A percentile compares a stretch with the other conserved stretches of the same genome.
phyloP scores from a whole-genome alignment of 2,113 vertebrate species.

The Xiphorhynchus elegans region DNA sequence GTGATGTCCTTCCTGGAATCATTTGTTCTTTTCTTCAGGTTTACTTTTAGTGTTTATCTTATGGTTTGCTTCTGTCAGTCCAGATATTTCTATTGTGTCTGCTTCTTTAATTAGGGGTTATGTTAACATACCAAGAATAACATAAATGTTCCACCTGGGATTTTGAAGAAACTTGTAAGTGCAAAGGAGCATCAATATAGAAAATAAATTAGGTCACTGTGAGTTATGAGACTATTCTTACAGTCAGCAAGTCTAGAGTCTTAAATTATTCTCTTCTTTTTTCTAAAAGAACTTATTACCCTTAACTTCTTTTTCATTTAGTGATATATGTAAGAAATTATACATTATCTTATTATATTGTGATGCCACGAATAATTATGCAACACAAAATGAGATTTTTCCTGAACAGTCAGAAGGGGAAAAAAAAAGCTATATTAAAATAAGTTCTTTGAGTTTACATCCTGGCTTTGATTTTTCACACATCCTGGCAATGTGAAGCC shows the following conservation, averaged over 20 bases:
- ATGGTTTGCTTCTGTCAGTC: background rate
- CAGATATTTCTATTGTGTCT: background rate
- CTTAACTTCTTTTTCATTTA: constrained; percentile 17
- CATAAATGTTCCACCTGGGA: background rate
- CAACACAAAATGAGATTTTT: background rate
- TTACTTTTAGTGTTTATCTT: background rate
- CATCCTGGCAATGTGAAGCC: background rate
- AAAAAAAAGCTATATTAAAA: background rate
- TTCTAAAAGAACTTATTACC: background rate
- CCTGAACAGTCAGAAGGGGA: background rate
- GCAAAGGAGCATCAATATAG: background rate
- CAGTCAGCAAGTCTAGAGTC: background rate
- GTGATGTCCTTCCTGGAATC: background rate
- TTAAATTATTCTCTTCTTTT: background rate
- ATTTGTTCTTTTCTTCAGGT: background rate
- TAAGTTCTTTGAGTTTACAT: background rate
- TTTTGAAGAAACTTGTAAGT: background rate
- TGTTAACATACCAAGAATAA: background rate
- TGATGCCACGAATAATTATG: constrained; percentile 21
- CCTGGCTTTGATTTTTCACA: background rate
- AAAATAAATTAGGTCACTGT: background rate
- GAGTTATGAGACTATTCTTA: background rate
- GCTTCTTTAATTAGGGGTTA: background rate
- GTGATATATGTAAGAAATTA: background rate
- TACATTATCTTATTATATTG: constrained; percentile 2